Evolutionary conservation across 2,888 invertebrate genomes (phyloP), one percentile per base, ranked within the genome.

Genomic region (Papilio protenor): DNA sequence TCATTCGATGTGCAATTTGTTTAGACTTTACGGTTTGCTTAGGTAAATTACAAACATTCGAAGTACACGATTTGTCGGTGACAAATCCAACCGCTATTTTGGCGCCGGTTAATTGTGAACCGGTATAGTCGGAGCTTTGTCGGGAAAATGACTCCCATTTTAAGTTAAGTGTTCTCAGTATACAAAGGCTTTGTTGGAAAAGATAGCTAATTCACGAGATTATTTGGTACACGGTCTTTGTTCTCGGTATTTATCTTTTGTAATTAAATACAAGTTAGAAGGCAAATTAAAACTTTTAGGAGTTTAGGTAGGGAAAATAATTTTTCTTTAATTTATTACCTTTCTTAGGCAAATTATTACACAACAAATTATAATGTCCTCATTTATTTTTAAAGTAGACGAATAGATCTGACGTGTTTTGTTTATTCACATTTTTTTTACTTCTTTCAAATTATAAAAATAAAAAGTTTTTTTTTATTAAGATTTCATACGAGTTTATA

Each of bases 181-280:
- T 49, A 78, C 76, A 78, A 78, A 73, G 76, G 73, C 57, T 78
- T 78, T 78, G 76, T 78, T 76, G 78, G 18, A 52, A 76, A 76
- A 66, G 69, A 75, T 72, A 72, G 75, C 78, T 72, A 78, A 78
- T 75, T 78, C 57, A 66, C 52, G 61, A 72, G 72, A 78, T 78
- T 78, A 78, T 78, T 76, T 73, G 49, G 72, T 69, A 49, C 59
- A 59, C 73, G 55, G 73, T 55, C 69, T 75, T 78, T 78, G 78
- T 78, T 78, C 72, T 47, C 47, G 14, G 59, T 74, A 77, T 74
- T 77, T 74, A 77, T 74, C 74, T 77, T 59, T 11, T 59, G 77
- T 59, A 77, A 77, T 77, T 70, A 77, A 77, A 77, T 70, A 74
- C n/a, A 55, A 73, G 69, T 73, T 21, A 70, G 69, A 14, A 40